Evolutionary conservation across 2,888 invertebrate species (phyloP), one percentile per base, ranked within the genome.

Genomic region (Elysia crispata): DNA sequence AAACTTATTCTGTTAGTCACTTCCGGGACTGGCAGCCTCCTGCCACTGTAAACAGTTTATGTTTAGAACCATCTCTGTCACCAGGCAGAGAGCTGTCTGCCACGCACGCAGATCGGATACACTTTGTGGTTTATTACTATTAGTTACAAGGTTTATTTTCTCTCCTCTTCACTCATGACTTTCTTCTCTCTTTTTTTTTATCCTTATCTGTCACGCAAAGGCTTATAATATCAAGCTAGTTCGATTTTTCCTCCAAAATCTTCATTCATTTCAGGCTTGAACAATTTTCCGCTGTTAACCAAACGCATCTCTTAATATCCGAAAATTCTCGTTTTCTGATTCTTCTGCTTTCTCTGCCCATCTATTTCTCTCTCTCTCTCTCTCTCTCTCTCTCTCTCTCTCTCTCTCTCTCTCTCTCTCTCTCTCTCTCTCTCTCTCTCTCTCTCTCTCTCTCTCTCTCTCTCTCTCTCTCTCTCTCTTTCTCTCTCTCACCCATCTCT

Each of bases 301-400:
- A 6, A 41, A 41, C 11, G 41, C 41, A 6, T 41, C 3, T 3
- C 41, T 11, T 41, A 41, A 6, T 41, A 41, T 41, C 11, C 41
- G 3, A 41, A 3, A 6, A 41, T 11, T 11, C 41, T 41, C 3
- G 41, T 41, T 3, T 11, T 41, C 41, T 41, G 5, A 6, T 41
- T 41, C 41, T 41, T 11, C 11, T 11, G 3, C 41, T 41, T 15
- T 60, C 60, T 60, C 60, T 60, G 6, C 15, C 60, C 15, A 5
- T 60, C 60, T 60, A 5, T 60, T 15, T 60, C 60, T 60, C 60
- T 60, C 60, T 60, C 60, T 60, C 60, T 60, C 60, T 60, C 60
- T 60, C 60, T 60, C 60, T 60, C 60, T 60, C 60, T 60, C 60
- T 60, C 60, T 60, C 60, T 60, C 60, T 60, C 60, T 60, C 60